Conservation (phyloP, 1,140 invertebrate genomes). For the Pachyrhynchus sulphureomaculatus region DNA sequence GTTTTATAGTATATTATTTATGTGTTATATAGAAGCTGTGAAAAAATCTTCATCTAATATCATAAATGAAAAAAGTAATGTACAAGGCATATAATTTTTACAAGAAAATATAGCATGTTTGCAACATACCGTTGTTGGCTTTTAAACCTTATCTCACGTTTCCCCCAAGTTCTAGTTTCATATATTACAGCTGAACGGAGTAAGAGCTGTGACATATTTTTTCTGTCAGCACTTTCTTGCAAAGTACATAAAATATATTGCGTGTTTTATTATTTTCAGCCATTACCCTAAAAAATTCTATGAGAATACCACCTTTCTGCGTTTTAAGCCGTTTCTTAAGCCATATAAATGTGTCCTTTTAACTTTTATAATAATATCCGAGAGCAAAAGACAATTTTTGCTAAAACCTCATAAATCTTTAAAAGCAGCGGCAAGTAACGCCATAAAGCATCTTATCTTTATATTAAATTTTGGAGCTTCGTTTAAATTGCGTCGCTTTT, state of each 20-base stretch:
- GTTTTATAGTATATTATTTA: too few species aligned
- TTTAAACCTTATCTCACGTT: too few species aligned
- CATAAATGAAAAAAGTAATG: too few species aligned
- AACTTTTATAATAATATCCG: slow-evolving; percentile 13
- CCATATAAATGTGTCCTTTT: slow-evolving; percentile 8
- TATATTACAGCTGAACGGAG: too few species aligned
- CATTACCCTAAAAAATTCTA: not conserved
- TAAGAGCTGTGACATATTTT: too few species aligned
- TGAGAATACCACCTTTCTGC: not conserved
- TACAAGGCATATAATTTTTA: too few species aligned
- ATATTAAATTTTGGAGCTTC: slow-evolving; percentile 6
- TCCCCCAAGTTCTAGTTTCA: too few species aligned
- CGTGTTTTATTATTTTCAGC: not conserved
- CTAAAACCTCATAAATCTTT: slow-evolving; percentile 10
- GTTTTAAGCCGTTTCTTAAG: slow-evolving; percentile 8
- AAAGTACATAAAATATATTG: not conserved
- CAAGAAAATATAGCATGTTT: too few species aligned
- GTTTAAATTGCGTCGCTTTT: not conserved
- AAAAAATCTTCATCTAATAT: too few species aligned
- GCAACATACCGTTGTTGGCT: too few species aligned
- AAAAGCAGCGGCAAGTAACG: not conserved
- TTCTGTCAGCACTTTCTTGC: too few species aligned
- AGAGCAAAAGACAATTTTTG: slow-evolving; percentile 12
- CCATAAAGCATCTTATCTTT: slow-evolving; percentile 11
- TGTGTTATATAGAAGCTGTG: too few species aligned